phyloP scores from a whole-genome alignment of 30 jellyfish, hydroid and myxozoan species.

The Pelagia noctiluca region DNA sequence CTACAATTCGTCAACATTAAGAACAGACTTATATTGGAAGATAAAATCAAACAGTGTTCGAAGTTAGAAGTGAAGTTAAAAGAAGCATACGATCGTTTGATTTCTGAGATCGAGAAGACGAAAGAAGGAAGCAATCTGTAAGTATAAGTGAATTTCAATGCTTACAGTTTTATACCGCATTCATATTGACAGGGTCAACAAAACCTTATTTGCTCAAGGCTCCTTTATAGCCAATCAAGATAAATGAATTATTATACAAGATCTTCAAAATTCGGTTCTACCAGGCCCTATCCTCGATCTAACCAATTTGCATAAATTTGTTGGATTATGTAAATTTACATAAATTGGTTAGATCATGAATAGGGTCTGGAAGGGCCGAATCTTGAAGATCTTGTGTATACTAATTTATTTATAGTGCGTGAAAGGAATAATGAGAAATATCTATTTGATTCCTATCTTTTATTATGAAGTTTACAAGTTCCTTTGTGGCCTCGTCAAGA shows the following conservation, averaged over 20 bases:
- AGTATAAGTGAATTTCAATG: slow-evolving; percentile 19
- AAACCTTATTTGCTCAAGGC: neutral
- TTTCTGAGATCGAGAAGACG: slow-evolving; percentile 35
- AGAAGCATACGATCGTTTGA: slow-evolving; percentile 34
- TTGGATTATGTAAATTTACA: too few relatives aligned
- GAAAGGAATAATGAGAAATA: too few relatives aligned
- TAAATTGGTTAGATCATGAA: too few relatives aligned
- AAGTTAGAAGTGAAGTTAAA: slow-evolving; percentile 30
- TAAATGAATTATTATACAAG: neutral
- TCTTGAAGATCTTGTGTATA: too few relatives aligned
- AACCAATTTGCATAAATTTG: neutral
- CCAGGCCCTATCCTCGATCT: neutral
- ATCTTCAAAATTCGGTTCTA: neutral
- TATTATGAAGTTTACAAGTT: too few relatives aligned
- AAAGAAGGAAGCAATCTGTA: slow-evolving; percentile 39
- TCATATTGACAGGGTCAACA: too few relatives aligned
- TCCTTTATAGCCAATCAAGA: neutral
- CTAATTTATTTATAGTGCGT: too few relatives aligned
- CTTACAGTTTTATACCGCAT: too few relatives aligned
- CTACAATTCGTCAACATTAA: slow-evolving; percentile 43
- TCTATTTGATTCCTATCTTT: too few relatives aligned
- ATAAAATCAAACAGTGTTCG: slow-evolving; percentile 38
- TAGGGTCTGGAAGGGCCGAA: too few relatives aligned
- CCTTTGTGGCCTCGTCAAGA: too few relatives aligned
- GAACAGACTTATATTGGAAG: slow-evolving; percentile 45